Base-by-base conservation (phyloP, 2,888 invertebrate species). In the Apamea anceps region DNA sequence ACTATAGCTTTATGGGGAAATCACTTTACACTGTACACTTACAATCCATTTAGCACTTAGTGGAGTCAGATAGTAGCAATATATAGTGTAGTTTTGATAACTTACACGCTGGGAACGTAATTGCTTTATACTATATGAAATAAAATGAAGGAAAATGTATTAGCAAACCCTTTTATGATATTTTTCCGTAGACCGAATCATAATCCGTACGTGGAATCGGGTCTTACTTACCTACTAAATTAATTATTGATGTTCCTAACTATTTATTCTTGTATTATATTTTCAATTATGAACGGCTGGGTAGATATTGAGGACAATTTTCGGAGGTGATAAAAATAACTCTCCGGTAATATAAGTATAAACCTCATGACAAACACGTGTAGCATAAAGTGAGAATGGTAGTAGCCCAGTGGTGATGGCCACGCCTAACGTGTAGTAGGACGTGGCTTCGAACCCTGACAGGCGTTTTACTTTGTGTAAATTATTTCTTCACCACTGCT, bases 31-130 rank as follows among this genome's bases (percentile, higher is more conserved):
- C 32, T 86, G 73, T 81, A 86, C 85, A 75, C 75, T 86, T 80
- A 81, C 79, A 71, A 85, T 79, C 86, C 84, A 86, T 86, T 81
- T 84, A 80, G 79, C 87, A 86, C 86, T 86, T 86, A 86, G 79
- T 54, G 48, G 66, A 85, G 82, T 68, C 54, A 82, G 79, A 82
- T 79, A 82, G 82, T 85, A 67, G 42, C 74, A 37, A 42, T 75
- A 65, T 63, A 62, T 75, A 45, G 66, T 65, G 57, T 75, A 76
- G 73, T 80, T 84, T 80, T 84, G 84, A 84, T 84, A 84, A 76
- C 80, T 65, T 62, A 60, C 67, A 66, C 28, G 75, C 65, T 72
- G 37, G 28, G 65, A 84, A 71, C 65, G 13, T 76, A 74, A 84
- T 72, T 80, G 75, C 65, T 65, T 79, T 80, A 84, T 79, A 60